Evolutionary conservation across 2,797 vertebrate genomes (phyloP).

Genomic region (Paratrypauchen microcephalus): DNA sequence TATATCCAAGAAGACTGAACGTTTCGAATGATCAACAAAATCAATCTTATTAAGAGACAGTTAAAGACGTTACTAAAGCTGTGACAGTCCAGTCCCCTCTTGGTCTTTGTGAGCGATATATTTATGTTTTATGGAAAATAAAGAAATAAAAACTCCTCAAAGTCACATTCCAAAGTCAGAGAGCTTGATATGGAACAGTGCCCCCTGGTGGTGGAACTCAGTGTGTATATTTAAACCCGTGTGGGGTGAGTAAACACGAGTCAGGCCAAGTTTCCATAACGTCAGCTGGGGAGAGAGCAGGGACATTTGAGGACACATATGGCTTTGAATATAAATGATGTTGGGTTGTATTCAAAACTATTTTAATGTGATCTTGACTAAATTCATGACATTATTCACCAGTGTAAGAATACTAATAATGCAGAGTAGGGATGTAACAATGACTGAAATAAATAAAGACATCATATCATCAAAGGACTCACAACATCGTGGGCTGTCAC

Average conservation of each 20-base stretch:
- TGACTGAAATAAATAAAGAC: no score
- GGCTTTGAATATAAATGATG: not conserved
- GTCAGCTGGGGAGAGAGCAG: not conserved
- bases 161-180: slow-evolving; percentile 58
- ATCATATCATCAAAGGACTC: no score
- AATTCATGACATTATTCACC: no score
- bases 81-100: slow-evolving; percentile 18
- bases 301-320: not conserved
- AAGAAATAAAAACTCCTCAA: slow-evolving; percentile 18
- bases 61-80: slow-evolving; percentile 28
- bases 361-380: not conserved
- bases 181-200: slow-evolving; percentile 56
- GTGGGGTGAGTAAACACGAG: slow-evolving; percentile 1
- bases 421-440: no score
- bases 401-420: not conserved
- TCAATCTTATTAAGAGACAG: slow-evolving; percentile 54
- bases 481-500: no score
- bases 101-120: slow-evolving; percentile 16
- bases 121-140: slow-evolving; percentile 16
- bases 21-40: slow-evolving; percentile 31
- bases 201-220: slow-evolving; percentile 54
- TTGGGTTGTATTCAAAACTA: not conserved
- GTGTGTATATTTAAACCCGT: slow-evolving; percentile 29
- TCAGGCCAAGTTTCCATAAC: slow-evolving; percentile 11
- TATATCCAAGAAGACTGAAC: slow-evolving; percentile 18